Evolutionary conservation across 2,797 vertebrate species (phyloP), one percentile per base, ranked within the genome.

Genomic region (Cyprinella venusta): DNA sequence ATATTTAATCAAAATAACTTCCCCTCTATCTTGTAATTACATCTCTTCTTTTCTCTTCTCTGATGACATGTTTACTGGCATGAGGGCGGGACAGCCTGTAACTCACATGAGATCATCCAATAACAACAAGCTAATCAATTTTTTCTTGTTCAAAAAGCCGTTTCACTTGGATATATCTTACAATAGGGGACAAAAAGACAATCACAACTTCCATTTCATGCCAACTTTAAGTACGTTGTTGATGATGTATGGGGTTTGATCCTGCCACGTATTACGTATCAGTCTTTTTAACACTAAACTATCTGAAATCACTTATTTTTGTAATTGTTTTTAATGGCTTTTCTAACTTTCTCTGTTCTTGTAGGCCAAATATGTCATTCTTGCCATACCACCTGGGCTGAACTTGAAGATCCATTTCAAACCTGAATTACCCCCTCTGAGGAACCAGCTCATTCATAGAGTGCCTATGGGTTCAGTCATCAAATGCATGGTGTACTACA

Each of bases 401-500:
- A 91, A 94, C 69, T 79, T 97, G 92, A 99, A 99, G 94, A 97
- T 99, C 86, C 97, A 99, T 90, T 99, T 97, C 88, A 97, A 88
- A 77, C 98, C 98, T 5, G 95, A 97, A 85, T 93, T 99, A 88
- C 97, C 98, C 0, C 94, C 96, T 0, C 87, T 98, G 90, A 96
- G 97, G 90, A 99, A 99, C 91, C 98, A 99, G 91, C 93, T 99
- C 85, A 97, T 99, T 91, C 92, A 93, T 86, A 95, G 97, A 38
- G 94, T 99, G 18, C 98, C 98, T 81, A 95, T 98, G 95, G 98
- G 98, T 88, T 97, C 95, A 8, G 97, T 99, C 91, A 99, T 99
- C 92, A 99, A 99, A 91, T 98, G 97, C 91, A 98, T 99, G 83
- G 96, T 99, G 74, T 99, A 99, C 92, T 99, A 99, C 89, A 96